Evolutionary conservation across 2,888 invertebrate species (phyloP), one percentile per base, ranked within the genome.

Genomic region (Epinotia brunnichana): DNA sequence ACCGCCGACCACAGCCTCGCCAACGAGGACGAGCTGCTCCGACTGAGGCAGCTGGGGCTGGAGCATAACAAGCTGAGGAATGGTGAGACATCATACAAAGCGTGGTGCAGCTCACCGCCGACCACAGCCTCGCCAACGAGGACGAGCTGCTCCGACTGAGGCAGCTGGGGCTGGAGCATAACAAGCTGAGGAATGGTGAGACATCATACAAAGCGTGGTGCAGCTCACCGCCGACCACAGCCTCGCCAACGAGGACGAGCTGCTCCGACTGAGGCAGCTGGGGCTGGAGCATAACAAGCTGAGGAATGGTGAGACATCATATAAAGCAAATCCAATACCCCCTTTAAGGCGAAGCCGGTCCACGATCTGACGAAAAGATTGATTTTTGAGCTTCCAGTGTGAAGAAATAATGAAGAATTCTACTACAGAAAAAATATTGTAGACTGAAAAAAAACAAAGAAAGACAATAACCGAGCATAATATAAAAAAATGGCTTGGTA

Each of bases 171-270:
- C 87, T 98, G 9, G 95, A 97, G 81, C 91, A 95, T 0, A 94
- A 96, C 74, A 95, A 95, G 77, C 88, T 97, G 29, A 94, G 95
- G 78, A 95, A 95, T 82, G 94, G 96, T 95, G 84, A 80, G 67
- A 10, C 1, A 13, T 11, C 35, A 10, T 29, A n/a, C n/a, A n/a
- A n/a, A n/a, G 82, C 2, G 97, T 98, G 0, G 94, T 96, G 3
- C 98, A 98, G 85, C 88, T 98, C 66, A 97, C 96, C 1, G 95
- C 96, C 0, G 98, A 98, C 85, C 98, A 98, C 84, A 96, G 97
- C 80, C 91, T 98, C 54, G 92, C 94, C 66, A 98, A 98, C 82
- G 97, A 97, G 82, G 97, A 97, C 82, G 98, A 98, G 88, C 85
- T 97, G 74, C 86, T 96, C 67, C 90, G 98, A 77, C 89, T 98